A percentile compares a stretch with the other conserved stretches of the same genome.
phyloP scores from a whole-genome alignment of 2,888 invertebrate species.

The Ophonus ardosiacus region DNA sequence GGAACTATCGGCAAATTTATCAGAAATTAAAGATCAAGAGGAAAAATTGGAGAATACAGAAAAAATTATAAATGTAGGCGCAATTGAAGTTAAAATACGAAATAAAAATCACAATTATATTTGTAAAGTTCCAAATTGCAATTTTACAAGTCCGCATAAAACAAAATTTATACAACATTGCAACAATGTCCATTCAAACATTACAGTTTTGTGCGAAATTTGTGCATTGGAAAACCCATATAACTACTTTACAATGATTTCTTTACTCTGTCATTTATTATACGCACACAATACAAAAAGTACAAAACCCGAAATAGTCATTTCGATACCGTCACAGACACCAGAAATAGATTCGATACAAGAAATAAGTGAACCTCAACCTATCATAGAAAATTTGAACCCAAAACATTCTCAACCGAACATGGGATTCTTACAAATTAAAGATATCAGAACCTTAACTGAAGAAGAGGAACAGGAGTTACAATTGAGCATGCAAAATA shows the following conservation, averaged over 20 bases:
- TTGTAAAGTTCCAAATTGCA: conserved; percentile 71
- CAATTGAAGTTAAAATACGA: conserved; percentile 62
- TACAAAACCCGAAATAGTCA: not conserved
- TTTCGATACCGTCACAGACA: no score
- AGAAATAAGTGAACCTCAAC: not conserved
- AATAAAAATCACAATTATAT: conserved; percentile 67
- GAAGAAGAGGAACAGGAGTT: conserved; percentile 63
- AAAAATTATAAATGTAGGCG: conserved; percentile 65
- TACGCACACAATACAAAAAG: conserved; percentile 41
- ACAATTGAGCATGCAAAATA: not conserved
- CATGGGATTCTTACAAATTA: conserved; percentile 66
- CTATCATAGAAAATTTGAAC: not conserved
- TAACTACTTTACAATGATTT: conserved; percentile 27
- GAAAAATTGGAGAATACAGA: conserved; percentile 36
- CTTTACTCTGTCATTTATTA: conserved; percentile 48
- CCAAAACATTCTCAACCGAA: not conserved
- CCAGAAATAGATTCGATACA: not conserved
- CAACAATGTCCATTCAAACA: conserved; percentile 69
- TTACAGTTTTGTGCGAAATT: conserved; percentile 19
- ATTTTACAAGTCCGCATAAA: conserved; percentile 69
- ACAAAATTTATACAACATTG: conserved; percentile 72
- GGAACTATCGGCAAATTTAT: conserved; percentile 72
- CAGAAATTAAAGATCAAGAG: not conserved
- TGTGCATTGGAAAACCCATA: not conserved
- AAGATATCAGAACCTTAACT: conserved; percentile 67